Conservation (phyloP, 1,140 invertebrate genomes). For the Drosophila simulans region DNA sequence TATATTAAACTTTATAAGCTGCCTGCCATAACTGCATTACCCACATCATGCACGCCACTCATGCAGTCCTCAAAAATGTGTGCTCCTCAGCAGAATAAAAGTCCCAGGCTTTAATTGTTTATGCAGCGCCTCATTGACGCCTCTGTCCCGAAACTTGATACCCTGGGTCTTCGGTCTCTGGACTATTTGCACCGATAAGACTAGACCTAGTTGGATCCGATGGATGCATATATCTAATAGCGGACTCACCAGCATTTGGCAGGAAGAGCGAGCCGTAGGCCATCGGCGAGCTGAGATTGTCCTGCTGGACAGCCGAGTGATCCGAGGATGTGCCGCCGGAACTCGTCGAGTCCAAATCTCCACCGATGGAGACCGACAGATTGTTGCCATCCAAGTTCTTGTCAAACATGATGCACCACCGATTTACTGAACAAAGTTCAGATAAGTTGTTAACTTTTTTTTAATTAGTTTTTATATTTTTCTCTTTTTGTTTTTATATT, state of each 20-base stretch:
- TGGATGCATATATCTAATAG: slow-evolving; percentile 1
- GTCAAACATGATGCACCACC: slow-evolving; percentile 65
- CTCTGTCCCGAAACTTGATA: slow-evolving; percentile 64
- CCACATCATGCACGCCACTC: slow-evolving; percentile 6
- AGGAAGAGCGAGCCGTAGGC: slow-evolving; percentile 78
- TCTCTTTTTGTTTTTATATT: not conserved
- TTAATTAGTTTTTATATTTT: not conserved
- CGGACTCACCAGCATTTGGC: slow-evolving; percentile 74
- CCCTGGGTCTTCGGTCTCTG: slow-evolving; percentile 19
- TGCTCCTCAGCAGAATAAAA: slow-evolving; percentile 68
- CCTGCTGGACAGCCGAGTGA: slow-evolving; percentile 76
- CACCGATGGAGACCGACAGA: slow-evolving; percentile 70
- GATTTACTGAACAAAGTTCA: slow-evolving; percentile 19
- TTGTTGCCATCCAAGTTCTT: slow-evolving; percentile 77
- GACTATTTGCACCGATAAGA: slow-evolving; percentile 47
- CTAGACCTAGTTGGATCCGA: slow-evolving; percentile 26
- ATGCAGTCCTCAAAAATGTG: slow-evolving; percentile 68
- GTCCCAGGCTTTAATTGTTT: slow-evolving; percentile 75
- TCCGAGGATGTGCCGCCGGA: slow-evolving; percentile 82
- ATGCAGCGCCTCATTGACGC: slow-evolving; percentile 77
- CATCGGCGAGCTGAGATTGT: slow-evolving; percentile 79
- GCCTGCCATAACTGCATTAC: slow-evolving; percentile 2
- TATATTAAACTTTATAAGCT: not conserved
- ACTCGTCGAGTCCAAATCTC: slow-evolving; percentile 81
- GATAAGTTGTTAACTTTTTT: not conserved